phyloP scores from a whole-genome alignment of 53 echinoderm and acorn worm species.

The Stichopus horrens region DNA sequence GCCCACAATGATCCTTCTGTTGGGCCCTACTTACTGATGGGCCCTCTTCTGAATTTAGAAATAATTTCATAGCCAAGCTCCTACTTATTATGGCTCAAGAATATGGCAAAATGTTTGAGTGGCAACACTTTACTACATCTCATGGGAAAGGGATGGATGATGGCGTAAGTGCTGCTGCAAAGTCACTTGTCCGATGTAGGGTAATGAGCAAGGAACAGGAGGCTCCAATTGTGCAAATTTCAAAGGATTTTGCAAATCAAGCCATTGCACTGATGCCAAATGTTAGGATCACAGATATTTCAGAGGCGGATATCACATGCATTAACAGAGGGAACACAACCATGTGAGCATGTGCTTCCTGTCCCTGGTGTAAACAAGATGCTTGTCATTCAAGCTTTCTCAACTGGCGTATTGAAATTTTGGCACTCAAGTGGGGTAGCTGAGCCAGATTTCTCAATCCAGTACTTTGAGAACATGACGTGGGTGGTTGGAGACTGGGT shows the following conservation, averaged over 20 bases:
- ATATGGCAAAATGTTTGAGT: neutral
- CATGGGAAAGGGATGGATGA: neutral
- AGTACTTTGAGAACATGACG: neutral
- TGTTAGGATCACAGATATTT: neutral
- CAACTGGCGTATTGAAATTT: neutral
- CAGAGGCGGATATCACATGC: neutral
- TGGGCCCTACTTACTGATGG: constrained; percentile 18
- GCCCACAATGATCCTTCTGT: neutral
- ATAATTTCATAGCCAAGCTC: constrained; percentile 26
- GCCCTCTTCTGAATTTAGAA: constrained; percentile 40
- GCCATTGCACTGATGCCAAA: neutral
- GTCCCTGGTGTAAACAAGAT: neutral
- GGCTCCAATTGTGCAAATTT: neutral
- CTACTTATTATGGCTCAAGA: neutral
- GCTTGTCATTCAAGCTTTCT: neutral
- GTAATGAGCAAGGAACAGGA: neutral
- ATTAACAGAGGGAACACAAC: neutral
- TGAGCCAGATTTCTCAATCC: neutral
- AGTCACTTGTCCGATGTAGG: neutral
- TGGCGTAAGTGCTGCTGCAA: neutral
- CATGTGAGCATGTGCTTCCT: neutral
- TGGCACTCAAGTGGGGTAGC: neutral
- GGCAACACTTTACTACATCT: neutral
- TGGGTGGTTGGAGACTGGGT: constrained; percentile 6
- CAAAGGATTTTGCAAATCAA: neutral